A percentile compares a stretch with the other conserved stretches of the same genome.
These are phyloP conservation scores for Syngnathoides biaculeatus DNA, from an alignment of 2,113 vertebrate genomes.

Conservation along the genomic window DNA sequence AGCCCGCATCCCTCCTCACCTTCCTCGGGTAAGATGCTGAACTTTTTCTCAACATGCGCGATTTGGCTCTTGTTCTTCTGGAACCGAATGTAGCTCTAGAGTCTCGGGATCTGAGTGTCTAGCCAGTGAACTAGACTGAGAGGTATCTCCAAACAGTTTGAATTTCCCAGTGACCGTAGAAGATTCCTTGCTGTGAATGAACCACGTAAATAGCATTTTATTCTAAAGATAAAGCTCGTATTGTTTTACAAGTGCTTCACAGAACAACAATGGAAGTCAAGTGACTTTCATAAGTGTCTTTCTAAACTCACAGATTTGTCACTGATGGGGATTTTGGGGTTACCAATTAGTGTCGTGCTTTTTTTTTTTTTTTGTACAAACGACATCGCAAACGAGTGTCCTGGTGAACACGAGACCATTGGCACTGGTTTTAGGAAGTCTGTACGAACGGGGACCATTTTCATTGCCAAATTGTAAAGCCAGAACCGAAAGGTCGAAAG, in stretches of 20 bases:
- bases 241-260: no score
- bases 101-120: no score
- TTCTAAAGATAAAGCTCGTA: background rate
- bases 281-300: no score
- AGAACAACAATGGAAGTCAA: background rate
- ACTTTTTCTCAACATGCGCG: background rate
- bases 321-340: background rate
- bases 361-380: background rate
- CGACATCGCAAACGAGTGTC: background rate
- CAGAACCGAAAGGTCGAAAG: no score
- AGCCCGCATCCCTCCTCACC: constrained; percentile 97
- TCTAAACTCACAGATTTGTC: no score
- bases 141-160: background rate
- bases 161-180: background rate
- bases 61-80: background rate
- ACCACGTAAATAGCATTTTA: no score
- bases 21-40: constrained; percentile 84
- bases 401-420: background rate
- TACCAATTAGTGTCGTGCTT: background rate
- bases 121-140: no score
- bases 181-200: no score
- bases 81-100: no score
- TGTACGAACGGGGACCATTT: background rate
- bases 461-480: background rate
- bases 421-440: background rate